phyloP scores from a whole-genome alignment of 2,113 vertebrate species.

The Psettodes erumei region DNA sequence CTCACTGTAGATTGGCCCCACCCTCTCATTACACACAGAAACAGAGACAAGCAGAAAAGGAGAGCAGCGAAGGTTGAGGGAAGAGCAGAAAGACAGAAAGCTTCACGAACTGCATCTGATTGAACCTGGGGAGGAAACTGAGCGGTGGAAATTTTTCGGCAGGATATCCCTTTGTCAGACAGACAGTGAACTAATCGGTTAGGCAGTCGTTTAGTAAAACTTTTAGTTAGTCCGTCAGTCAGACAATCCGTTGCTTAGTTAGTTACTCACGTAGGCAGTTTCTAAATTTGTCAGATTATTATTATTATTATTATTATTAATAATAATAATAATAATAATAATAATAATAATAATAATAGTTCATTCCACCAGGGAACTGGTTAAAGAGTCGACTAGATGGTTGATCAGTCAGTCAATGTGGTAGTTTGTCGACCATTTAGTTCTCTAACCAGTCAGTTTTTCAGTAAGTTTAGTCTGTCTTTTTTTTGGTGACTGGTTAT shows the following conservation, averaged over 20 bases:
- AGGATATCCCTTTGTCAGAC: not conserved
- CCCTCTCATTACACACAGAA: slow-evolving; percentile 51
- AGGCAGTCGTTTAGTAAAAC: not conserved
- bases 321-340: too few species aligned
- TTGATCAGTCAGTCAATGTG: not conserved
- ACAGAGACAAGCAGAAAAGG: slow-evolving; percentile 11
- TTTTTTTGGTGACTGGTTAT: not conserved
- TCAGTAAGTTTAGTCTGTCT: not conserved
- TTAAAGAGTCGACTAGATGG: not conserved
- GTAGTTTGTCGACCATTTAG: not conserved
- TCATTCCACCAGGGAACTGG: too few species aligned
- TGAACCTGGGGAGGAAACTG: slow-evolving; percentile 7
- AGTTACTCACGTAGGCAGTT: not conserved
- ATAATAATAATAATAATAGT: too few species aligned
- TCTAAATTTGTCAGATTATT: not conserved
- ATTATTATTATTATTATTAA: too few species aligned
- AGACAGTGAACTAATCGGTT: not conserved
- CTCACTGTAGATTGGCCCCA: slow-evolving; percentile 30
- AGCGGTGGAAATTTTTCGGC: not conserved
- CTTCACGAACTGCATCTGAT: not conserved
- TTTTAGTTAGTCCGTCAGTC: not conserved
- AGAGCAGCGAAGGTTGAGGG: slow-evolving; percentile 23
- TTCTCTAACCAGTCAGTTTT: not conserved
- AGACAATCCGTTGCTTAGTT: not conserved
- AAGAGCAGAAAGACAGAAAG: not conserved